phyloP scores from a whole-genome alignment of 1,140 invertebrate genomes.

The Nymphalis io region DNA sequence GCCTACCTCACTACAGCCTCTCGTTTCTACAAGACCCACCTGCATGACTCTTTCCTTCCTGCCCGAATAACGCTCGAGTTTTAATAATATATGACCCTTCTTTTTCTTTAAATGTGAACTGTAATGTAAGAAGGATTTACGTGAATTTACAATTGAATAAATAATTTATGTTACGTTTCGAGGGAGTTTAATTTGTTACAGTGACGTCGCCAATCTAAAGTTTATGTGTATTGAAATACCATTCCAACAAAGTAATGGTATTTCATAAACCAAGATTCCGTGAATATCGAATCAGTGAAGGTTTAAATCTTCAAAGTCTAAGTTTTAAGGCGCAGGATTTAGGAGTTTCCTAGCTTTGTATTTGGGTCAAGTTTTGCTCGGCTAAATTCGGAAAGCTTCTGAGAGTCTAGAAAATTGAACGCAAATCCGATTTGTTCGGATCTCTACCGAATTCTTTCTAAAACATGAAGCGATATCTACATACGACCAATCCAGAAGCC shows the following conservation, averaged over 20 bases:
- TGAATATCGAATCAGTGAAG: conserved; percentile 43
- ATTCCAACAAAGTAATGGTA: conserved; percentile 24
- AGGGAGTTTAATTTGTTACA: conserved; percentile 5
- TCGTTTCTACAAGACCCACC: conserved; percentile 41
- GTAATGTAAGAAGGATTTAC: conserved; percentile 30
- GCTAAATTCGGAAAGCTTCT: conserved; percentile 54
- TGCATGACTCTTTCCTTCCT: conserved; percentile 59
- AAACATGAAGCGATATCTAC: conserved; percentile 54
- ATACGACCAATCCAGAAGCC: conserved; percentile 29
- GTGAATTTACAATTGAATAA: conserved; percentile 3
- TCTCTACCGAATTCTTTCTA: conserved; percentile 52
- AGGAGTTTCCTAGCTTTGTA: conserved; percentile 53
- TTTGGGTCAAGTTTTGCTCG: conserved; percentile 59
- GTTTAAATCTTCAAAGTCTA: conserved; percentile 61
- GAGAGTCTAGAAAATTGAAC: conserved; percentile 75
- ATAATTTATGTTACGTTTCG: not conserved
- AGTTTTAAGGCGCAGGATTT: conserved; percentile 45
- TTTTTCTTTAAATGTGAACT: conserved; percentile 24
- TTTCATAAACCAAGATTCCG: conserved; percentile 36
- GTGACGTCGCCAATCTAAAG: conserved; percentile 1
- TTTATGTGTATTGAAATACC: conserved; percentile 3
- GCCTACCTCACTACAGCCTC: conserved; percentile 28
- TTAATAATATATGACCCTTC: conserved; percentile 49
- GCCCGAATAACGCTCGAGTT: conserved; percentile 41
- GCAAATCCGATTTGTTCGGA: conserved; percentile 74